Evolutionary conservation across 2,888 invertebrate genomes (phyloP), one percentile per base, ranked within the genome.

Genomic region (Gisinianus flammeolus): DNA sequence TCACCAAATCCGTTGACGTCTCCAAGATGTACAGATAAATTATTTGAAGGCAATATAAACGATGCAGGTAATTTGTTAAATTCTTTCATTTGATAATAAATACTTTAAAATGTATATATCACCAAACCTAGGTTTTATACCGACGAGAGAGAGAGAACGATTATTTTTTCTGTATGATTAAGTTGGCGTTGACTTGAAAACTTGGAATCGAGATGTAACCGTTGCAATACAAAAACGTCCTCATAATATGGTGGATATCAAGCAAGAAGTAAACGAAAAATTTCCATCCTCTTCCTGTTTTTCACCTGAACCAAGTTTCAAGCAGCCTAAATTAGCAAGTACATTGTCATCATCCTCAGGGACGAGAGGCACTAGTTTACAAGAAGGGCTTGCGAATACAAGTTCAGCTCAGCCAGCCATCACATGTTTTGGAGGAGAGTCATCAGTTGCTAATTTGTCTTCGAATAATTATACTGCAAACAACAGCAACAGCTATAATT

Each of bases 281-380:
- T 22, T 22, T 12, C n/a, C 3, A n/a, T 16, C 16, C n/a, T 22
- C 6, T 22, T 5, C 8, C 24, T 62, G 35, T 22, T 22, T 22
- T 68, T 68, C 68, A 16, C 12, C 19, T 22, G 35, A 30, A 68
- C 68, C 68, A 12, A 30, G 22, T 2, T 19, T 35, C 8, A 68
- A 68, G 22, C 68, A 68, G 3, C 68, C 68, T 30, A 68, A 68
- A 35, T n/a, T 62, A 62, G 35, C 35, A 35, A 35, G 6, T 35
- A 5, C 5, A 35, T 12, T 35, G 35, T 8, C 35, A 35, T 35
- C 35, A 35, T 35, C 35, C 5, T 35, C 35, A 35, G 5, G 6
- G 5, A 12, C 35, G 5, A 12, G 5, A 35, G 35, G 12, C 35
- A 35, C 12, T 5, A 35, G 12, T 5, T 8, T 35, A 35, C 35